phyloP scores from a whole-genome alignment of 2,888 invertebrate genomes.

The Trachelus troglodyta region DNA sequence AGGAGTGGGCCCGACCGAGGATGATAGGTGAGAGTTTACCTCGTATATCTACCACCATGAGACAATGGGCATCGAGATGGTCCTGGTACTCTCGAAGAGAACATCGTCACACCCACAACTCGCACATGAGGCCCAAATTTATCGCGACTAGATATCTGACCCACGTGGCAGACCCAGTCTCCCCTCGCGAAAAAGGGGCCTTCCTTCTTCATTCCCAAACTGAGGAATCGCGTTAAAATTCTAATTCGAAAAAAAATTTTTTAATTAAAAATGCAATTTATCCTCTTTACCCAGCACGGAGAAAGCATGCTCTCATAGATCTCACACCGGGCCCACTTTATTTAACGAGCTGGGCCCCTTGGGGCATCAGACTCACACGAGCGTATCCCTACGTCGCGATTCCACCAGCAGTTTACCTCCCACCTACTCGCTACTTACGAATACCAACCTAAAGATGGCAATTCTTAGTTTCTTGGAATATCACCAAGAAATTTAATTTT shows the following conservation, averaged over 20 bases:
- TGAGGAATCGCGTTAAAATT: background rate
- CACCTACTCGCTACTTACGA: background rate
- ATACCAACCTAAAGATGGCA: background rate
- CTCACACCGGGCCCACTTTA: background rate
- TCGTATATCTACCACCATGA: constrained; percentile 43
- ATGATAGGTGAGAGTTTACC: constrained; percentile 40
- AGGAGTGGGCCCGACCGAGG: constrained; percentile 41
- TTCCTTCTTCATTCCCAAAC: too few species aligned
- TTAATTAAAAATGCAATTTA: background rate
- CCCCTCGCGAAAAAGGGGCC: background rate
- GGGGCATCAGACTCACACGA: background rate
- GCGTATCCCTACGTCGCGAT: background rate
- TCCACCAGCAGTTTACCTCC: background rate
- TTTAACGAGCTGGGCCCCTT: background rate
- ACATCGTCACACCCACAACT: constrained; percentile 2
- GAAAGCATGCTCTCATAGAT: background rate
- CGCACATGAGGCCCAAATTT: constrained; percentile 1
- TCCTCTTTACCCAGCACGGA: background rate
- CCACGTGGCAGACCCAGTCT: background rate
- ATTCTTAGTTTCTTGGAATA: background rate
- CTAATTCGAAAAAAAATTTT: background rate
- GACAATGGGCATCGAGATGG: constrained; percentile 34
- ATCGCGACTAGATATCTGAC: background rate
- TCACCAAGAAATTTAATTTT: background rate
- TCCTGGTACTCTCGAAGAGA: background rate